Percentiles rank a stretch among this genome's conserved stretches.
Conservation (phyloP, 2,797 vertebrate genomes). For the Pangasius djambal region DNA sequence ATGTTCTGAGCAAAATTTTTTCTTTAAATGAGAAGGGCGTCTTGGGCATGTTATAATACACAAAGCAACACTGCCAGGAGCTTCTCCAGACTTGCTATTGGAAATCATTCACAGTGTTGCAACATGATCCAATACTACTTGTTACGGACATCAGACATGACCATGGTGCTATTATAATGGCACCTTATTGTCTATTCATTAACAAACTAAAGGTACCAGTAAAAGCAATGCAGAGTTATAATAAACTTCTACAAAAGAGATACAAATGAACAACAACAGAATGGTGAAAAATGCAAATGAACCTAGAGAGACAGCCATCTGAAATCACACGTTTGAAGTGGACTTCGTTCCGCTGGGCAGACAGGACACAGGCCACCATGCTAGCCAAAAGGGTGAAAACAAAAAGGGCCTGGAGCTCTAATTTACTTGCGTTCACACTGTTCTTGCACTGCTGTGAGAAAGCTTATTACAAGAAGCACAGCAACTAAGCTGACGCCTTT, state of each 20-base stretch:
- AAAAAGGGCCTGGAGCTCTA: conserved; percentile 49
- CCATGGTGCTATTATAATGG: conserved; percentile 24
- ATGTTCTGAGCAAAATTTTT: conserved; percentile 29
- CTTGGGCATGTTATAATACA: background rate
- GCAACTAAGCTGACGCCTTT: conserved; percentile 40
- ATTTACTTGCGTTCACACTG: conserved; percentile 65
- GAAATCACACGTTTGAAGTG: conserved; percentile 67
- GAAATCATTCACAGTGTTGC: conserved; percentile 38
- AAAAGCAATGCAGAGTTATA: background rate
- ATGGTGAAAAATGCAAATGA: conserved; percentile 75
- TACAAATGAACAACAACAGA: conserved; percentile 61
- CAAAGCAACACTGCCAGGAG: conserved; percentile 16
- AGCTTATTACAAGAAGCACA: conserved; percentile 59
- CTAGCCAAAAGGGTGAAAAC: conserved; percentile 43
- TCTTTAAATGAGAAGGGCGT: background rate
- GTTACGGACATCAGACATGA: conserved; percentile 11
- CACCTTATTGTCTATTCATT: conserved; percentile 19
- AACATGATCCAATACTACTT: conserved; percentile 30
- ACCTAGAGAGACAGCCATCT: conserved; percentile 62
- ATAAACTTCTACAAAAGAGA: conserved; percentile 51
- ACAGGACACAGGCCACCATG: conserved; percentile 57
- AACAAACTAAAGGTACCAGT: conserved; percentile 6
- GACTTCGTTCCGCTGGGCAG: background rate
- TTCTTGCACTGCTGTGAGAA: conserved; percentile 64
- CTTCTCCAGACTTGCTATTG: conserved; percentile 29